phyloP scores from a whole-genome alignment of 1,140 invertebrate species.

The Cotesia typhae region DNA sequence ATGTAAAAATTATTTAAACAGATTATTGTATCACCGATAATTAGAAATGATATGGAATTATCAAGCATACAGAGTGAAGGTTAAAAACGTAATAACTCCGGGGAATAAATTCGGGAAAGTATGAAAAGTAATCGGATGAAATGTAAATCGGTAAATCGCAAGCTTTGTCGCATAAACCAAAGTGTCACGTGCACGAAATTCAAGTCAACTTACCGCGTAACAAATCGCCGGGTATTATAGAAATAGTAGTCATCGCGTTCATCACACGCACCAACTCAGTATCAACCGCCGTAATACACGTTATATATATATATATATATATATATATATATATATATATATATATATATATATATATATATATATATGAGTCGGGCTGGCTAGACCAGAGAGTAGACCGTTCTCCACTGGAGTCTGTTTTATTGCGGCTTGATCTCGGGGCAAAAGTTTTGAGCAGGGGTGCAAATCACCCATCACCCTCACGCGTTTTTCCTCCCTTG shows the following conservation, averaged over 20 bases:
- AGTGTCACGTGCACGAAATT: slow-evolving; percentile 18
- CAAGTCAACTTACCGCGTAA: slow-evolving; percentile 19
- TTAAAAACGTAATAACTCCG: too few relatives aligned
- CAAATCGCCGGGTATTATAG: slow-evolving; percentile 19
- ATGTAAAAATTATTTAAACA: too few relatives aligned
- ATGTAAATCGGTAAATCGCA: slow-evolving; percentile 11
- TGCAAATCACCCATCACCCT: not conserved
- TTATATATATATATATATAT: too few relatives aligned
- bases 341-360: too few relatives aligned
- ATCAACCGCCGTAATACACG: not conserved
- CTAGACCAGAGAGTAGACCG: not conserved
- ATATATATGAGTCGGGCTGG: too few relatives aligned
- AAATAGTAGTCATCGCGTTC: slow-evolving; percentile 14
- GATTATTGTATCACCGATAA: too few relatives aligned
- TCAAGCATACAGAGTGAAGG: too few relatives aligned
- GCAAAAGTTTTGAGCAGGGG: not conserved
- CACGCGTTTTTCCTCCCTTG: not conserved
- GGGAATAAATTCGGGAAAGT: not conserved
- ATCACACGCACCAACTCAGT: slow-evolving; percentile 7
- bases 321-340: too few relatives aligned
- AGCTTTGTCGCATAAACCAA: slow-evolving; percentile 1
- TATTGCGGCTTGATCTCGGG: slow-evolving; percentile 20
- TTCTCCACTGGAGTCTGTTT: not conserved
- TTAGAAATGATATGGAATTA: too few relatives aligned
- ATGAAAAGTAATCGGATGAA: slow-evolving; percentile 10